Conservation (phyloP, 2,888 invertebrate species). For the Harmothoe impar region DNA sequence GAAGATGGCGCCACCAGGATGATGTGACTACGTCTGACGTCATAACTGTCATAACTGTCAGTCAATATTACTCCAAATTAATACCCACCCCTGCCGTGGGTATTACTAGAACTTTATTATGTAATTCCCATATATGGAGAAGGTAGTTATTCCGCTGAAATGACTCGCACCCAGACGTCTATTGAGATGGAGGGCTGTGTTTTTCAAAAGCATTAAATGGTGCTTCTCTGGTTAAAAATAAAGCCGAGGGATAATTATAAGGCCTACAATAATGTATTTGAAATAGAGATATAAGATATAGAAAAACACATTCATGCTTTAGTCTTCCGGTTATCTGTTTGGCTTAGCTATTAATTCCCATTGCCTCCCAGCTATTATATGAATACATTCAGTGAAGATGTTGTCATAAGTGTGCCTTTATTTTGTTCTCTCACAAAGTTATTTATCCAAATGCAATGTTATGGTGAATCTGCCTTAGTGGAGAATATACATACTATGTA, state of each 20-base stretch:
- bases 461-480: not conserved
- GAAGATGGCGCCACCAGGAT: too few relatives aligned
- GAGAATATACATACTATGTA: too few relatives aligned
- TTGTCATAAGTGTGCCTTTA: not conserved
- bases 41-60: too few relatives aligned
- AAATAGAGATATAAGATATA: not conserved
- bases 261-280: not conserved
- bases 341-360: slow-evolving; percentile 19
- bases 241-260: not conserved
- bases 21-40: too few relatives aligned
- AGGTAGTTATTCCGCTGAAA: too few relatives aligned
- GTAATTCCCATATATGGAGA: too few relatives aligned
- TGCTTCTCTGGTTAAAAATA: slow-evolving; percentile 7
- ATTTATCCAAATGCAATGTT: slow-evolving; percentile 27
- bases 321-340: slow-evolving; percentile 24
- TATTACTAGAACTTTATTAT: too few relatives aligned
- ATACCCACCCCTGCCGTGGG: too few relatives aligned
- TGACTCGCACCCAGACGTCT: too few relatives aligned
- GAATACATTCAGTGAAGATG: not conserved
- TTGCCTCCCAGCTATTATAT: not conserved
- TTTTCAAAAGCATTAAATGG: slow-evolving; percentile 6
- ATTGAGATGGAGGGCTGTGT: not conserved
- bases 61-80: too few relatives aligned
- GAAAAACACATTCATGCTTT: not conserved
- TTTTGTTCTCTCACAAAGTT: slow-evolving; percentile 23